A percentile compares a stretch with the other conserved stretches of the same genome.
These are phyloP conservation scores for Clarias batrachus DNA, from an alignment of 2,113 vertebrate species.

Conservation along the genomic window DNA sequence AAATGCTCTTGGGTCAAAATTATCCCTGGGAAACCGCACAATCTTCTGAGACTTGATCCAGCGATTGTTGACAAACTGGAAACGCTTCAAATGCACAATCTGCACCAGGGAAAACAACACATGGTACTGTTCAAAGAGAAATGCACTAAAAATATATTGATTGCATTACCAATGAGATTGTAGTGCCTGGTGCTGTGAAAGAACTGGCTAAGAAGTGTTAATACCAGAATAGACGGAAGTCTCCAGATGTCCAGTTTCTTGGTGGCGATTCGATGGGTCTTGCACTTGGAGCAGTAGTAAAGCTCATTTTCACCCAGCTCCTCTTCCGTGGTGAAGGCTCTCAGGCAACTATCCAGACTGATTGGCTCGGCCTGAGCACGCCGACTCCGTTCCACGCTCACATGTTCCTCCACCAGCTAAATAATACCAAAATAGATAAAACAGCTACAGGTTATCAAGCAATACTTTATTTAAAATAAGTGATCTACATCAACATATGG, in stretches of 20 bases:
- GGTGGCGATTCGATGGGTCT: conserved; percentile 84
- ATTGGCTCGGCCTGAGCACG: conserved; percentile 85
- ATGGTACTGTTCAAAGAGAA: not conserved
- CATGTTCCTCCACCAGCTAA: conserved; percentile 83
- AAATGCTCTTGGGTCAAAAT: conserved; percentile 86
- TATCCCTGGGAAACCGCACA: conserved; percentile 84
- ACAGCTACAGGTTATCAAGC: not conserved
- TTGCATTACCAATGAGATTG: not conserved
- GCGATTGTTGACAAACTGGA: conserved; percentile 86
- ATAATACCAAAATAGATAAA: not conserved
- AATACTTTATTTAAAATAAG: not conserved
- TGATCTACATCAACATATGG: not conserved
- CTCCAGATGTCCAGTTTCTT: conserved; percentile 90
- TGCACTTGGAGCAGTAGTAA: conserved; percentile 89
- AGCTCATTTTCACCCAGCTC: conserved; percentile 86
- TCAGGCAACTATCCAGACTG: conserved; percentile 84
- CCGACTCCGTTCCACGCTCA: conserved; percentile 84
- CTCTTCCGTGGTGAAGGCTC: conserved; percentile 85
- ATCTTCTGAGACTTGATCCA: conserved; percentile 94
- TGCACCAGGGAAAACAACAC: conserved; percentile 5
- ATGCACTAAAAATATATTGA: not conserved
- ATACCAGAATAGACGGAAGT: conserved; percentile 84
- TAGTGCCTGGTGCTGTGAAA: not conserved
- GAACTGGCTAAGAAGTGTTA: not conserved
- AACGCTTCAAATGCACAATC: conserved; percentile 88